phyloP scores from a whole-genome alignment of 23 tunicate species.

The Ciona savignyi region DNA sequence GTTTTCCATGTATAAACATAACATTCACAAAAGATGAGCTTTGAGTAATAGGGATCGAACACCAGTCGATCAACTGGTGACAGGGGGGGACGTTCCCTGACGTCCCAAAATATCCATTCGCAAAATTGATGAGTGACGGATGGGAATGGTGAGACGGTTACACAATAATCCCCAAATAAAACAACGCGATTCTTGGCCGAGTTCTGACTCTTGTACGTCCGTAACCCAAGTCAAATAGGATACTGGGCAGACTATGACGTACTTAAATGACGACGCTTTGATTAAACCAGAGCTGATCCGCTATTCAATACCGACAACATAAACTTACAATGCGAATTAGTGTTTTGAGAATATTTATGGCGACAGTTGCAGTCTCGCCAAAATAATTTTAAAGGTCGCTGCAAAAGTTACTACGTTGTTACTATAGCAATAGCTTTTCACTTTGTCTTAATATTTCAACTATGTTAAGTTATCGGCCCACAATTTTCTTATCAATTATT shows the following conservation, averaged over 20 bases:
- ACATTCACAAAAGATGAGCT: not conserved
- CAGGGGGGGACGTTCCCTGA: not conserved
- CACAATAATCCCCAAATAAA: slow-evolving; percentile 2
- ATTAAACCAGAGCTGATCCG: not conserved
- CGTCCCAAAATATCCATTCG: not conserved
- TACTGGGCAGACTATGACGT: slow-evolving; percentile 9
- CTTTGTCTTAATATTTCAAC: not conserved
- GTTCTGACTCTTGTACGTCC: slow-evolving; percentile 1
- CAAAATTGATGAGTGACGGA: not conserved
- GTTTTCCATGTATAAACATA: too few relatives aligned
- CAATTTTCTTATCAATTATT: too few relatives aligned
- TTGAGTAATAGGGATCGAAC: not conserved
- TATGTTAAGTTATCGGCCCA: too few relatives aligned
- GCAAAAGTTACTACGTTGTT: not conserved
- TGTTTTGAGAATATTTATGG: not conserved
- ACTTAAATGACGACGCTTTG: not conserved
- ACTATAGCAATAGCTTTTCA: not conserved
- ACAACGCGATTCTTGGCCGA: not conserved
- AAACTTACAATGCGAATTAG: not conserved
- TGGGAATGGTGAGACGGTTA: not conserved
- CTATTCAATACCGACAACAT: not conserved
- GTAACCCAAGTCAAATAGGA: slow-evolving; percentile 14
- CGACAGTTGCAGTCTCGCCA: not conserved
- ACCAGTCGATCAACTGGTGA: not conserved
- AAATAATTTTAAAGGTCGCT: too few relatives aligned